Evolutionary conservation across 2,113 vertebrate genomes (phyloP), one percentile per base, ranked within the genome.

Genomic region (Dipodomys merriami): DNA sequence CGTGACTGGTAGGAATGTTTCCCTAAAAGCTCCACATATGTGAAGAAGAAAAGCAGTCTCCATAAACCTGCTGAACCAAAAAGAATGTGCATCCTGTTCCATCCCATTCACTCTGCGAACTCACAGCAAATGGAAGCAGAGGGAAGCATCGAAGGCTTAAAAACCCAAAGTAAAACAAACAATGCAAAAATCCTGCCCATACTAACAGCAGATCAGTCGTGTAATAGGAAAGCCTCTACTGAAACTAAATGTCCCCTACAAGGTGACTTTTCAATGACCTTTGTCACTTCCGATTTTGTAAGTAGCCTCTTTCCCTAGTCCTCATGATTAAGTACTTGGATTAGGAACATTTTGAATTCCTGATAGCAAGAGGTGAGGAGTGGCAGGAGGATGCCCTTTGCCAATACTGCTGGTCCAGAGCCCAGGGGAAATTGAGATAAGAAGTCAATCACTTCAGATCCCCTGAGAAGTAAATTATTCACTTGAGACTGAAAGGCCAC

Each of bases 41-140:
- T 93, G 86, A 91, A 95, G 94, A 92, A 16, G 67, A 79, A 87
- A 93, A 78, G 8, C 35, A 60, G 60, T 83, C 53, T 73, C 92
- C 64, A 91, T 94, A 93, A 95, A 94, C 85, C 78, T 83, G n/a
- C 53, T 95, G 85, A 91, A 95, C 90, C 64, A 35, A 44, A 65
- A 64, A 89, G 29, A 92, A 90, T 95, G 74, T 81, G 67, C 49
- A n/a, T 85, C 94, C 74, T 77, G 23, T 81, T 87, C 73, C 74
- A 77, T 95, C 89, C 53, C 57, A 25, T 90, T 88, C 78, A 78
- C 65, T 93, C 72, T 81, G 7, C 73, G 93, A 88, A 82, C 65
- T 74, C 27, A 73, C 74, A 57, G 53, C 53, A 64, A 23, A 25
- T 64, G 23, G 62, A 64, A 23, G 27, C 30, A 91, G 77, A 86